Base-by-base conservation (phyloP, 53 echinoderm and acorn worm genomes). In the Hippasteria phrygiana region DNA sequence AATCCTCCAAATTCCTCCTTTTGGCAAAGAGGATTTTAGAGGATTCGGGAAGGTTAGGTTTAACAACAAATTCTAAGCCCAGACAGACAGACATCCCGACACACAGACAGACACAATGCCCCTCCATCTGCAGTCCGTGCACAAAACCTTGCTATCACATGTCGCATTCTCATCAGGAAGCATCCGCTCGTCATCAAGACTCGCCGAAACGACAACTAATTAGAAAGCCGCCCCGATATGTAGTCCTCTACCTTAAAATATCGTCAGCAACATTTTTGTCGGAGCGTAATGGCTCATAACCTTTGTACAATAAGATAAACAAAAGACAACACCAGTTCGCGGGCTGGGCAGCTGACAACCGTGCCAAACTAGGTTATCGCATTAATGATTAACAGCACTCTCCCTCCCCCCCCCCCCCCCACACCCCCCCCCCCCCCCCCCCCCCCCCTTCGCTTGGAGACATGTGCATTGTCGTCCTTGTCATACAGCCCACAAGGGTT, bases 361-460 rank as follows among this genome's bases (percentile, higher is more conserved):
- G 14, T 17, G 13, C 69, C 69, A 67, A 35, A 67, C 69, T 67
- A 35, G 73, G 41, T 73, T 43, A 73, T 43, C 43, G 8, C 43
- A 43, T 73, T 40, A 73, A 73, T 73, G 41, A 43, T 73, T 73
- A 73, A 73, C 73, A n/a, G n/a, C n/a, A n/a, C n/a, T n/a, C n/a
- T n/a, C n/a, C n/a, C n/a, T n/a, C n/a, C n/a, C n/a, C n/a, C n/a
- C n/a, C n/a, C n/a, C n/a, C n/a, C n/a, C n/a, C n/a, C n/a, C n/a
- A n/a, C n/a, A n/a, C n/a, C n/a, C n/a, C n/a, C n/a, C n/a, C n/a
- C n/a, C n/a, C n/a, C n/a, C n/a, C n/a, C n/a, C n/a, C n/a, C n/a
- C n/a, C n/a, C n/a, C n/a, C n/a, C n/a, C n/a, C n/a, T n/a, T n/a
- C n/a, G n/a, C n/a, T 10, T 27, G 1, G 43, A 43, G 43, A 18